A percentile compares a stretch with the other conserved stretches of the same genome.
phyloP scores from a whole-genome alignment of 2,888 invertebrate genomes.

The Cancer borealis region DNA sequence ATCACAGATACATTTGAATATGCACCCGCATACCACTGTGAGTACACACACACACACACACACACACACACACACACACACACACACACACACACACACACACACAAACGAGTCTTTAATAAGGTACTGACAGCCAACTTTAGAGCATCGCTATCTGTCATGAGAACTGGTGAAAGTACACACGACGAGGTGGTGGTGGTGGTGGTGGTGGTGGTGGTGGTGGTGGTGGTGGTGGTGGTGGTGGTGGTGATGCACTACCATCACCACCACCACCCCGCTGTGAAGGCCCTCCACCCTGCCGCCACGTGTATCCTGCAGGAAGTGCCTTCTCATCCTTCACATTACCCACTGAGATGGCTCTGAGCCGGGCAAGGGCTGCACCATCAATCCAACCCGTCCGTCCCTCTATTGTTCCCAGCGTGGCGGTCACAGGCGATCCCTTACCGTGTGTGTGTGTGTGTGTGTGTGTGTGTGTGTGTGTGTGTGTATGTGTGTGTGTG shows the following conservation, averaged over 20 bases:
- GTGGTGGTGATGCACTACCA: not conserved
- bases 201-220: conserved; percentile 18
- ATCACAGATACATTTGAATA: not conserved
- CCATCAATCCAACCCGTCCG: conserved; percentile 6
- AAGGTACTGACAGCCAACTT: conserved; percentile 15
- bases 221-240: not conserved
- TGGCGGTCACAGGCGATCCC: not conserved
- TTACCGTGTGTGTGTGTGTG: not conserved
- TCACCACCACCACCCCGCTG: not conserved
- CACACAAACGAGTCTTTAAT: not conserved
- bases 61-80: not conserved
- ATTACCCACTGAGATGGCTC: conserved; percentile 21
- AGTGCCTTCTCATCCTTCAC: conserved; percentile 29
- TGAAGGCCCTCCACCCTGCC: not conserved
- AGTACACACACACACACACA: conserved; percentile 40
- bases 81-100: not conserved
- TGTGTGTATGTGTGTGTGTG: conserved; percentile 20
- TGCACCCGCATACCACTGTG: not conserved
- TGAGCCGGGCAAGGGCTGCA: not conserved
- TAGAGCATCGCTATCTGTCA: not conserved
- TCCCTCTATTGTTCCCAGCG: conserved; percentile 26
- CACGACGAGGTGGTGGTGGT: not conserved
- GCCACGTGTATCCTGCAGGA: conserved; percentile 34
- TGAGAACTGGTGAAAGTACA: conserved; percentile 16
- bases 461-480: conserved; percentile 36